Conservation (phyloP, 2,888 invertebrate species). For the Aphrophora alni region DNA sequence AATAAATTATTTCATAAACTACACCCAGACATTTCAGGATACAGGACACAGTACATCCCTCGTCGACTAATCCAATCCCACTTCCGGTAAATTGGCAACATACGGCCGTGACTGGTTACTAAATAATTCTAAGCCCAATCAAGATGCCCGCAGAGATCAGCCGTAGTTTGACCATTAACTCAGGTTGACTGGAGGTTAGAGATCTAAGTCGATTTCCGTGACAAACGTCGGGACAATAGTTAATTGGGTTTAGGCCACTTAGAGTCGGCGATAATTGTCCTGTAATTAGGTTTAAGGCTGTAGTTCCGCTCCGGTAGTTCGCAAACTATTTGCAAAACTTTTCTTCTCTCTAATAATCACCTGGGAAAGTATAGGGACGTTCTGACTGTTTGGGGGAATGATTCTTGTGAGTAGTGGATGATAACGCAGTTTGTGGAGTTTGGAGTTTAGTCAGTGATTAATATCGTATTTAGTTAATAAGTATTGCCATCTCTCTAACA, state of each 20-base stretch:
- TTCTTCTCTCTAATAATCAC: background rate
- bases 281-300: background rate
- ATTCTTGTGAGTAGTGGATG: no score
- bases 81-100: no score
- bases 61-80: no score
- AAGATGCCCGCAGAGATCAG: background rate
- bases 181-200: background rate
- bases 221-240: background rate
- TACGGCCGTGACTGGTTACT: background rate
- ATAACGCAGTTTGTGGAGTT: no score
- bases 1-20: no score
- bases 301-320: background rate
- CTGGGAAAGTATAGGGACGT: background rate
- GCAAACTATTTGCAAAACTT: background rate
- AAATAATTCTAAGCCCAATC: background rate
- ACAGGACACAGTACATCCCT: no score
- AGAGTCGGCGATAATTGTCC: background rate
- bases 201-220: conserved; percentile 3
- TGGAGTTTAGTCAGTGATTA: no score
- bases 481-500: no score
- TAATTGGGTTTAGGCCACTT: background rate
- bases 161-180: background rate
- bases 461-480: no score
- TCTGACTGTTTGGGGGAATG: background rate
- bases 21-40: no score